Conservation (phyloP, 2,113 vertebrate genomes). For the Marmota flaviventris region DNA sequence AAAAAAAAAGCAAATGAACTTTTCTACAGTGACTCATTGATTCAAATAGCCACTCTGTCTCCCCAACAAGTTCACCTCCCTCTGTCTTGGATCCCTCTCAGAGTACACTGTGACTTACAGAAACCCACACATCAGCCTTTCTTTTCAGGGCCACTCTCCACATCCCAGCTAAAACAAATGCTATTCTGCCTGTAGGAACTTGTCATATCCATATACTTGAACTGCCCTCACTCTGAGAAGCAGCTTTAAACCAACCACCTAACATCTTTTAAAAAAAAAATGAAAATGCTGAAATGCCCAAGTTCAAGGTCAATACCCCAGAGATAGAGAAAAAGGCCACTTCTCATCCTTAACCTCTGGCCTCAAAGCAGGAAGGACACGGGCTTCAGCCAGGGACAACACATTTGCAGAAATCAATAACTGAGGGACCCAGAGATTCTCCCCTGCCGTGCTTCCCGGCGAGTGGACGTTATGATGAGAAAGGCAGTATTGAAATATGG, state of each 20-base stretch:
- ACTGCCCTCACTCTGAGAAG: neutral
- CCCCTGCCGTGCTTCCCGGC: neutral
- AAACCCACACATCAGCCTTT: neutral
- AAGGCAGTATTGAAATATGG: neutral
- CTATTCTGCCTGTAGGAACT: neutral
- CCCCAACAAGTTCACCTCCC: neutral
- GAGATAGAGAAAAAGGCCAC: neutral
- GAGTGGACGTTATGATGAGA: neutral
- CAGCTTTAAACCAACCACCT: slow-evolving; percentile 27
- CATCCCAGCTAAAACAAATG: neutral
- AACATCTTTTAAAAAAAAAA: neutral
- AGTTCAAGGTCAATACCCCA: neutral
- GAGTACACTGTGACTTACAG: accelerated
- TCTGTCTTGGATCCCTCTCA: neutral
- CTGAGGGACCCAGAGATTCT: neutral
- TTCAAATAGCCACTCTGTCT: neutral
- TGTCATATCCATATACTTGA: neutral
- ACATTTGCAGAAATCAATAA: neutral
- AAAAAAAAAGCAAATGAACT: slow-evolving; percentile 35
- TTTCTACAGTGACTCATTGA: neutral
- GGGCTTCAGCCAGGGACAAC: neutral
- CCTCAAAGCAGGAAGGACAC: neutral
- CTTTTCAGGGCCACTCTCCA: neutral
- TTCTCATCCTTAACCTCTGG: neutral
- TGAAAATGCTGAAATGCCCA: neutral